A percentile compares a stretch with the other conserved stretches of the same genome.
phyloP scores from a whole-genome alignment of 2,797 vertebrate genomes.

The Argentina silus region DNA sequence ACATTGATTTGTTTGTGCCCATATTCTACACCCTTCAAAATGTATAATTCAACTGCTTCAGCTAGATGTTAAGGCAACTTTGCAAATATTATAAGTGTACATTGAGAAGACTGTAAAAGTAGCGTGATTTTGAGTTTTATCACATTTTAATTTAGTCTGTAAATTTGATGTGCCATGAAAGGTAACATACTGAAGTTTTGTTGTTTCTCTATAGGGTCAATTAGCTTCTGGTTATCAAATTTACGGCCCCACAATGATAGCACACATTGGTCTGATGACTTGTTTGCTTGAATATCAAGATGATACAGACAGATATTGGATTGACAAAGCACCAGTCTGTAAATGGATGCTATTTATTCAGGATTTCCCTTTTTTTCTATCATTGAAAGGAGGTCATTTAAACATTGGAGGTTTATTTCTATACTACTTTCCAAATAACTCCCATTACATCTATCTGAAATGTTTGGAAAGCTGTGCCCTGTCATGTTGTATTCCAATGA shows the following conservation, averaged over 20 bases:
- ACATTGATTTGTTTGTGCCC: constrained; percentile 4
- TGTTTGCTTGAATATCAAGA: background rate
- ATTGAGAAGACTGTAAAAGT: background rate
- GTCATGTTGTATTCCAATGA: no score
- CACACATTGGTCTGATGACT: background rate
- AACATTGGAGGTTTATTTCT: no score
- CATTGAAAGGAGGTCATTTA: background rate
- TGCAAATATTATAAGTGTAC: constrained; percentile 4
- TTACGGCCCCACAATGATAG: background rate
- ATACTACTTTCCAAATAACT: no score
- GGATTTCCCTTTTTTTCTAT: background rate
- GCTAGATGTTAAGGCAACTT: constrained; percentile 8
- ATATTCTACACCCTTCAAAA: constrained; percentile 24
- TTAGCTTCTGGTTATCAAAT: background rate
- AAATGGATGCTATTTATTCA: background rate
- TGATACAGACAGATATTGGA: background rate
- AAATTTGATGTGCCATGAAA: constrained; percentile 16
- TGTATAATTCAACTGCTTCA: constrained; percentile 5
- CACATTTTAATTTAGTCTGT: background rate
- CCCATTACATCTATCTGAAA: no score
- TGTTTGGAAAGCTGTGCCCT: no score
- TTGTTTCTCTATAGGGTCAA: constrained; percentile 24
- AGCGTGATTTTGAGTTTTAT: background rate
- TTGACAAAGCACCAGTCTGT: background rate
- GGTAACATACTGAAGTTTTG: constrained; percentile 20